phyloP scores from a whole-genome alignment of 2,797 vertebrate species.

The Oreochromis mossambicus region DNA sequence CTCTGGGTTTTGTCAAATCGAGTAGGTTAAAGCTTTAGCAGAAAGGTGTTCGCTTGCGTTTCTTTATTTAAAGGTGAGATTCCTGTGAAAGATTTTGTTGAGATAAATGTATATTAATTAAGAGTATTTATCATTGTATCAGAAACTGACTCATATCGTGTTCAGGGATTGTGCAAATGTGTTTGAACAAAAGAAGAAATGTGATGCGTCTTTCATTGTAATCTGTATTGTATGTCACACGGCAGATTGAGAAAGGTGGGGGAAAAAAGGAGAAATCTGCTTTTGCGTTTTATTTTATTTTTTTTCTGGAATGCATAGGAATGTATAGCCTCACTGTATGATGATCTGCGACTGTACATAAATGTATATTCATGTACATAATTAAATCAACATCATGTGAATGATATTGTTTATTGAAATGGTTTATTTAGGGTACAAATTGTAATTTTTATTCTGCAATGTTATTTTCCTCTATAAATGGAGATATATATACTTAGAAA shows the following conservation, averaged over 20 bases:
- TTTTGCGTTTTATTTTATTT: conserved; percentile 40
- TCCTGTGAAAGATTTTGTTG: conserved; percentile 68
- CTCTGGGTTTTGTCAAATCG: conserved; percentile 35
- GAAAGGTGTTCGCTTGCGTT: conserved; percentile 22
- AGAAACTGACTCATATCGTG: conserved; percentile 50
- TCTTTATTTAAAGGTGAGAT: conserved; percentile 44
- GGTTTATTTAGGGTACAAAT: background rate
- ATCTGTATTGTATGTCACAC: conserved; percentile 42
- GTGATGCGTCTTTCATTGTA: conserved; percentile 43
- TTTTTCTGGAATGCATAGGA: conserved; percentile 62
- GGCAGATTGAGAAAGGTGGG: conserved; percentile 41
- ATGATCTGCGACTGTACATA: conserved; percentile 73
- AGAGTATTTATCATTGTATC: conserved; percentile 55
- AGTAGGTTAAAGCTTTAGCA: conserved; percentile 49
- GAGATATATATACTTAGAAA: background rate
- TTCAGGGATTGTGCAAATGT: conserved; percentile 75
- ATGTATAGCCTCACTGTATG: conserved; percentile 76
- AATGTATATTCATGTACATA: conserved; percentile 81
- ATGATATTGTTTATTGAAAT: conserved; percentile 8
- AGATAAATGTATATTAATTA: conserved; percentile 69
- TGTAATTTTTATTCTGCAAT: background rate
- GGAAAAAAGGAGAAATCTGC: conserved; percentile 30
- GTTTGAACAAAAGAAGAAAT: conserved; percentile 42
- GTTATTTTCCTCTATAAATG: background rate
- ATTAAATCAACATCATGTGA: conserved; percentile 71